phyloP scores from a whole-genome alignment of 2,113 vertebrate species.

The Astatotilapia flaviijosephi region DNA sequence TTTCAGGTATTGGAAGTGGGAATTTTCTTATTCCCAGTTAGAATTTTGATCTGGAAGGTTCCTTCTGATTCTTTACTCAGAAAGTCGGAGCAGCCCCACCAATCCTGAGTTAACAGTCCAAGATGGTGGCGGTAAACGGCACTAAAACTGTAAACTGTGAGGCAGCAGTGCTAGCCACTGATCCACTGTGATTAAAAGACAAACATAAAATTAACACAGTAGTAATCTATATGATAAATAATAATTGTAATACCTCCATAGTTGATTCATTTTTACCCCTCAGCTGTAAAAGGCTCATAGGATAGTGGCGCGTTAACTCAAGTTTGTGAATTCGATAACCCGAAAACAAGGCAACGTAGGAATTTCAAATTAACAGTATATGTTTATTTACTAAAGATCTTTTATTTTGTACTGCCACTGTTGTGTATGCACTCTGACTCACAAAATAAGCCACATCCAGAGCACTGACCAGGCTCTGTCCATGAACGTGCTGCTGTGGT shows the following conservation, averaged over 20 bases:
- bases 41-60: not conserved
- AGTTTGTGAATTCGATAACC: not conserved
- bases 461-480: not conserved
- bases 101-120: not conserved
- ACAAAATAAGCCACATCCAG: not conserved
- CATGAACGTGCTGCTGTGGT: not conserved
- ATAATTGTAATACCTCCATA: not conserved
- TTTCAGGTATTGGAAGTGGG: not conserved
- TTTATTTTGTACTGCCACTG: not conserved
- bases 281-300: not conserved
- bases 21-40: not conserved
- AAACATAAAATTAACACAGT: not conserved
- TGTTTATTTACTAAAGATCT: not conserved
- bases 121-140: not conserved
- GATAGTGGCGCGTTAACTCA: not conserved
- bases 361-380: not conserved
- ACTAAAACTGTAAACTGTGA: not conserved
- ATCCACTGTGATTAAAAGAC: accelerated
- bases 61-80: not conserved
- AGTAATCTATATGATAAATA: not conserved
- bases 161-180: not conserved
- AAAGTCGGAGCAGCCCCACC: not conserved
- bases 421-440: not conserved
- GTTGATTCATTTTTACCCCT: not conserved
- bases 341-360: not conserved